phyloP scores from a whole-genome alignment of 2,888 invertebrate species.

The Drosophila monieri region DNA sequence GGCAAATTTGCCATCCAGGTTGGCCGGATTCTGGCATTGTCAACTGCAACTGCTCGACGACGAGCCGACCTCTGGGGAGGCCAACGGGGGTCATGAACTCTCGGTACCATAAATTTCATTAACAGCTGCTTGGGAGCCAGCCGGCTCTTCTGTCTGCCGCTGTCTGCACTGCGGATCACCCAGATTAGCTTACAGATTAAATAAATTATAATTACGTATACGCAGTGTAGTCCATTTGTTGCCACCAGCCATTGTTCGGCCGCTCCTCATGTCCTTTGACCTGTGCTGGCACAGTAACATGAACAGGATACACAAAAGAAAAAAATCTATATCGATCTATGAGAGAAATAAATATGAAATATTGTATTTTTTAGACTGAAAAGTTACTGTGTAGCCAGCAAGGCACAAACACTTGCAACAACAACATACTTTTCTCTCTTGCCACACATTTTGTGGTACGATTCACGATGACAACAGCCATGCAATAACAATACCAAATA shows the following conservation, averaged over 20 bases:
- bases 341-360: too few relatives aligned
- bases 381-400: neutral
- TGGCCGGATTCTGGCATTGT: constrained; percentile 41
- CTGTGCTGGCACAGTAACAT: constrained; percentile 12
- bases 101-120: constrained; percentile 74
- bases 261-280: constrained; percentile 35
- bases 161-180: constrained; percentile 63
- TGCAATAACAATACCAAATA: constrained; percentile 57
- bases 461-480: constrained; percentile 55
- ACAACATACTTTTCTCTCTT: constrained; percentile 26
- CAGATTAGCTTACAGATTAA: constrained; percentile 63
- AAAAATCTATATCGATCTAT: neutral
- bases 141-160: constrained; percentile 1
- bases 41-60: constrained; percentile 27
- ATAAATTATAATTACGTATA: constrained; percentile 72
- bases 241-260: constrained; percentile 13
- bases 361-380: neutral
- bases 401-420: constrained; percentile 5
- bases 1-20: constrained; percentile 49
- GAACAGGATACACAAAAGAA: neutral
- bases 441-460: constrained; percentile 42
- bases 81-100: constrained; percentile 65
- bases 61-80: constrained; percentile 27
- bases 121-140: constrained; percentile 59
- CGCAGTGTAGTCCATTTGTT: constrained; percentile 40